Evolutionary conservation across 1,140 invertebrate species (phyloP).

Genomic region (Eufriesea mexicana): DNA sequence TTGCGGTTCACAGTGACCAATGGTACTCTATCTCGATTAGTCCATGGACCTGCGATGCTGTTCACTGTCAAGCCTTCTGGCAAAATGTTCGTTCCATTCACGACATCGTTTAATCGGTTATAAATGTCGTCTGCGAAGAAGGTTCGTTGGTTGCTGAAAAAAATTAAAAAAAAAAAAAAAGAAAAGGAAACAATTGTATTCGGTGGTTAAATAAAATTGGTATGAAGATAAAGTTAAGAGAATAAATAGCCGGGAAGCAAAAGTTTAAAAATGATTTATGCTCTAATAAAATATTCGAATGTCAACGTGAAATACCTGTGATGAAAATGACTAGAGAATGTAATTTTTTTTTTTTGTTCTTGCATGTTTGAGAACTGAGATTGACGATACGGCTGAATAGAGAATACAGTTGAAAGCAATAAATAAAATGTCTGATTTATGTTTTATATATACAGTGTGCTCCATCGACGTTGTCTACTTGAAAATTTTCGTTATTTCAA

Average conservation of each 20-base stretch:
- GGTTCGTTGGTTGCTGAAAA: constrained; percentile 86
- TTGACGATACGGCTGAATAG: too few relatives aligned
- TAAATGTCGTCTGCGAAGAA: constrained; percentile 93
- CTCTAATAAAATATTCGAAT: not conserved
- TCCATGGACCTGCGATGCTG: constrained; percentile 90
- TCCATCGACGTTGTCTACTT: too few relatives aligned
- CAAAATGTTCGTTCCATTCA: constrained; percentile 84
- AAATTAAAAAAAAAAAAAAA: too few relatives aligned
- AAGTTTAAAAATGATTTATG: not conserved
- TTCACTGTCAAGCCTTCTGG: constrained; percentile 84
- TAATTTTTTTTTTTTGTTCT: not conserved
- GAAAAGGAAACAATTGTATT: not conserved
- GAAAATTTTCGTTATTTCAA: too few relatives aligned
- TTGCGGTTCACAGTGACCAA: constrained; percentile 88
- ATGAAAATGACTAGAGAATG: not conserved
- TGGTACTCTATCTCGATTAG: constrained; percentile 90
- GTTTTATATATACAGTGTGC: too few relatives aligned
- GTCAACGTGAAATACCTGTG: not conserved
- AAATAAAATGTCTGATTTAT: too few relatives aligned
- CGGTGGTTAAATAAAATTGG: not conserved
- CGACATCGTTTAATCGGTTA: constrained; percentile 88
- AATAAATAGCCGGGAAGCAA: constrained; percentile 46
- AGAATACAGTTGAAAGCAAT: too few relatives aligned
- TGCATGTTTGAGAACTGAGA: not conserved
- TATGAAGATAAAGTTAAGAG: not conserved